Evolutionary conservation across 1,140 invertebrate species (phyloP), one percentile per base, ranked within the genome.

Genomic region (Pachypsylla venusta): DNA sequence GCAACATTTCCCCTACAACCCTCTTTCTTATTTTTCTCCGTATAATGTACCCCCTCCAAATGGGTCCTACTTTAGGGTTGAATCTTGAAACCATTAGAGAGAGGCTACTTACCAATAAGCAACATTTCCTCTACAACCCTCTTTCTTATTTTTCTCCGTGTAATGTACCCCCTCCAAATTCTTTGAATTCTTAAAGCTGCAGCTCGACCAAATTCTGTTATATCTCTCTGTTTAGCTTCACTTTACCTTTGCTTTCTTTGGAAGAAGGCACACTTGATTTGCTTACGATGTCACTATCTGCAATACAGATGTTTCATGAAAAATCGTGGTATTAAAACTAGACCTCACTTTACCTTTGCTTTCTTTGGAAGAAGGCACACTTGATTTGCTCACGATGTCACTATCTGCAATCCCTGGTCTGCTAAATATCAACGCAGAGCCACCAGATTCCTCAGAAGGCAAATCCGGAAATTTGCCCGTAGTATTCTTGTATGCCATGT

Each of bases 381-480:
- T 85, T 0, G 83, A 84, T 68, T 87, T 85, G 63, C 85, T 87
- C 1, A 84, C 70, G 22, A 48, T 48, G 62, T 84, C 83, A 59
- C 67, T 69, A 10, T 67, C 68, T 14, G 67, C 62, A 39, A 60
- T 60, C 39, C 62, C 63, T 73, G 81, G 82, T 66, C 82, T 73
- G 64, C 83, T 86, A 64, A 92, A 88, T 68, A 94, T 83, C 27
- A 84, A 74, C 61, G 83, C 75, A 1, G 89, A 93, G 1, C 90
- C 89, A 19, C 90, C 89, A 65, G 85, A 83, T 69, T 93, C 90
- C 57, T 84, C 87, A n/a, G 87, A 83, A 2, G 92, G 91, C 65
- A 90, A 82, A 64, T 93, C 89, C 0, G 92, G 91, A 69, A 95
- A 84, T 72, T 89, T 91, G 24, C 87, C 89, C 20, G 87, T 89